Percentiles rank a stretch among this genome's conserved stretches.
Conservation (phyloP, 2,113 vertebrate species). For the Pavo muticus region DNA sequence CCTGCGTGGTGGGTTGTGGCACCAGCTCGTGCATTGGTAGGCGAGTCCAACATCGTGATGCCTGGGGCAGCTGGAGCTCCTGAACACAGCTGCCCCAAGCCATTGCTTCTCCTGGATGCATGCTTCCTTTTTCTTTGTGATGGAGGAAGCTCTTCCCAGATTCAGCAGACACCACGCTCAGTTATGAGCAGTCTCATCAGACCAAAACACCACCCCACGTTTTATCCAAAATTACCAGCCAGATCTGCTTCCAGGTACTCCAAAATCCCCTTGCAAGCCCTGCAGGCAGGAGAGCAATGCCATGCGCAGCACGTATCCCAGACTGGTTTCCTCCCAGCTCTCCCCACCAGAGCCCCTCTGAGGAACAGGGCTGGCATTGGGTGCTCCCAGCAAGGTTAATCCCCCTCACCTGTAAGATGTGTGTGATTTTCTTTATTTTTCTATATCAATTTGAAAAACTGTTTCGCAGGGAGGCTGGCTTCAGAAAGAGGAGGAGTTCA, state of each 20-base stretch:
- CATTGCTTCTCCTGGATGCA: not conserved
- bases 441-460: not conserved
- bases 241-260: not conserved
- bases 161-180: not conserved
- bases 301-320: fast-evolving
- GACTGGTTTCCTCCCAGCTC: not conserved
- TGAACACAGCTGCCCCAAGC: fast-evolving
- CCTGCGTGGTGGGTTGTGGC: fast-evolving
- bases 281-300: fast-evolving
- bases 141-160: not conserved
- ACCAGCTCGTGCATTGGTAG: fast-evolving
- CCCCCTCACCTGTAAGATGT: not conserved
- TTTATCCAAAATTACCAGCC: not conserved
- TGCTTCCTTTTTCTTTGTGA: not conserved
- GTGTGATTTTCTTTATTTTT: not conserved
- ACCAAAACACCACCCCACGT: not conserved
- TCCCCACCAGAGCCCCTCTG: not conserved
- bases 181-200: not conserved
- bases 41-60: not conserved
- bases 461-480: not conserved
- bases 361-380: not conserved
- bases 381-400: not conserved
- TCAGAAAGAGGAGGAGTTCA: not conserved
- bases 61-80: not conserved
- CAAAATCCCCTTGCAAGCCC: not conserved